phyloP scores from a whole-genome alignment of 2,797 vertebrate genomes.

The Cyclura pinguis region DNA sequence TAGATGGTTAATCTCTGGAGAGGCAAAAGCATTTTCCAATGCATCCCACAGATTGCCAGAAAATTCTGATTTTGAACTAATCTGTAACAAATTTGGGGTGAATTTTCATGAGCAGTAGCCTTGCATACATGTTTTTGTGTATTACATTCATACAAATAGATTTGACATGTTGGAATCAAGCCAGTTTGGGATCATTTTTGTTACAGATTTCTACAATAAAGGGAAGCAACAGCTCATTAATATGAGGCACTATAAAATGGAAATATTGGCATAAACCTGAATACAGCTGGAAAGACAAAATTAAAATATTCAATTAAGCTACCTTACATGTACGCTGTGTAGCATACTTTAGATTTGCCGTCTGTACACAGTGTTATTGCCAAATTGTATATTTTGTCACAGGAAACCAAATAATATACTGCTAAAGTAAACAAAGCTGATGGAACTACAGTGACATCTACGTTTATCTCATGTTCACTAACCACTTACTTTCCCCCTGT shows the following conservation, averaged over 20 bases:
- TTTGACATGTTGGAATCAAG: not conserved
- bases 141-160: not conserved
- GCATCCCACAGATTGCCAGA: not conserved
- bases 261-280: constrained; percentile 95
- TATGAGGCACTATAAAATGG: constrained; percentile 98
- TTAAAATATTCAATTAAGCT: constrained; percentile 64
- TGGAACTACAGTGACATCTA: constrained; percentile 81
- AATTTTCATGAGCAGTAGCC: not conserved
- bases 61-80: not conserved
- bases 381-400: constrained; percentile 48
- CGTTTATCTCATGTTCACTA: constrained; percentile 88
- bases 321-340: constrained; percentile 77
- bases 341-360: constrained; percentile 63
- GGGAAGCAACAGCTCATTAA: constrained; percentile 88
- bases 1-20: not conserved
- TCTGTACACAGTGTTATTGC: constrained; percentile 58
- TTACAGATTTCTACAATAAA: constrained; percentile 89
- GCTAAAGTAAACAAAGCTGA: constrained; percentile 65
- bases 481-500: constrained; percentile 81
- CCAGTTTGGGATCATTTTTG: too few species aligned
- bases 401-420: constrained; percentile 67
- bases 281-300: constrained; percentile 80
- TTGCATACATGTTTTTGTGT: not conserved
- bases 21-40: not conserved
- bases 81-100: not conserved